A percentile compares a stretch with the other conserved stretches of the same genome.
phyloP scores from a whole-genome alignment of 2,797 vertebrate genomes.

The Lepilemur ruficaudatus region DNA sequence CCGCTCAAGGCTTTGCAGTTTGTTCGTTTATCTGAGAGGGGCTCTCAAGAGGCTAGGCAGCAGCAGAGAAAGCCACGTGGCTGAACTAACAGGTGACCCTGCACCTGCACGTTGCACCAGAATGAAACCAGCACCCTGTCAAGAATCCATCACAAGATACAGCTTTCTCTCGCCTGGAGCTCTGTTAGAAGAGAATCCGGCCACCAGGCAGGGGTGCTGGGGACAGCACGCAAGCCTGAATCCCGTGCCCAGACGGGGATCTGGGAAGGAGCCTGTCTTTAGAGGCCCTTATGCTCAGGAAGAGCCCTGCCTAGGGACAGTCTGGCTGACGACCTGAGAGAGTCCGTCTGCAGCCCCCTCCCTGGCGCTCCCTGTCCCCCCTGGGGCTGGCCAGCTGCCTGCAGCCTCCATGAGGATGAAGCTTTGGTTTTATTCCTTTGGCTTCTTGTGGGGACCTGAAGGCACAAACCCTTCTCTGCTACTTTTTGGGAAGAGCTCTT shows the following conservation, averaged over 20 bases:
- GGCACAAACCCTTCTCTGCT: background rate
- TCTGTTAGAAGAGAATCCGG: background rate
- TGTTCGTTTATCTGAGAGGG: background rate
- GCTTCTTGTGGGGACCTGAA: background rate
- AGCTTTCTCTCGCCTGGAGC: background rate
- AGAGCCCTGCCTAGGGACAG: background rate
- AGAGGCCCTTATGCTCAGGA: accelerated
- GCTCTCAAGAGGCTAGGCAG: background rate
- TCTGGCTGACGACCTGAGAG: background rate
- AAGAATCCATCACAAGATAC: background rate
- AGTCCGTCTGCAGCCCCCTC: accelerated
- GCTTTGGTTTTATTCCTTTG: background rate
- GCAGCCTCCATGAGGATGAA: background rate
- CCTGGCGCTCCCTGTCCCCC: accelerated
- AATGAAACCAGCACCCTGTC: background rate
- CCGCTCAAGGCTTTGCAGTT: background rate
- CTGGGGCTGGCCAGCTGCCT: background rate
- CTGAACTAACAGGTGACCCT: accelerated
- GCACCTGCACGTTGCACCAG: background rate
- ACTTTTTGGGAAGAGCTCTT: background rate
- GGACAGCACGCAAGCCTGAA: background rate
- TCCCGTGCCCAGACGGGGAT: background rate
- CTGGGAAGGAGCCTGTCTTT: background rate
- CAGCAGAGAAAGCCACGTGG: background rate
- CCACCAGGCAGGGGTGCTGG: background rate